These are phyloP conservation scores for Thamnaconus septentrionalis DNA, from an alignment of 2,113 vertebrate genomes.

Conservation along the genomic window DNA sequence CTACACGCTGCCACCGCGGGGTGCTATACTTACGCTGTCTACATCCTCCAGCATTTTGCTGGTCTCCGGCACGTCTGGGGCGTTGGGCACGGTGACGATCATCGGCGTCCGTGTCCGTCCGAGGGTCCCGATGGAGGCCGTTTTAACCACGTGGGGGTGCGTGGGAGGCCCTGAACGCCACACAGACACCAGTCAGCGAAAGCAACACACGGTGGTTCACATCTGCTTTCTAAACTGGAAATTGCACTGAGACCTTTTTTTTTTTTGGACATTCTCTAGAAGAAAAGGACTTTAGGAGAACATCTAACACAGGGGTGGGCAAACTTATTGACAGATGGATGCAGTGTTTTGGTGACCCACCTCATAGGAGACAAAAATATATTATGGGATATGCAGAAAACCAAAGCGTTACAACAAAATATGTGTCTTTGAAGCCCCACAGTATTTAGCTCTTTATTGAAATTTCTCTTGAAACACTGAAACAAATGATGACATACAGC, in stretches of 20 bases:
- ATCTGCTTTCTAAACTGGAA: too few species aligned
- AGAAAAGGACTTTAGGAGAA: too few species aligned
- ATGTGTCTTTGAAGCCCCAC: too few species aligned
- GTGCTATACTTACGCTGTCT: constrained; percentile 86
- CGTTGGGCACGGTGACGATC: constrained; percentile 91
- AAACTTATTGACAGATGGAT: not conserved
- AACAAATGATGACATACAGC: too few species aligned
- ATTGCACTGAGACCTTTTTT: not conserved
- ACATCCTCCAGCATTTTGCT: constrained; percentile 93
- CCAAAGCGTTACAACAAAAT: too few species aligned
- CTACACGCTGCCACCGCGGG: constrained; percentile 13
- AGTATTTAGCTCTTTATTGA: too few species aligned
- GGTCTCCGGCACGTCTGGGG: constrained; percentile 90
- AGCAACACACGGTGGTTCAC: not conserved
- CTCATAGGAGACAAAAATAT: too few species aligned
- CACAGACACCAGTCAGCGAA: constrained; percentile 13
- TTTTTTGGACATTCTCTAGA: not conserved
- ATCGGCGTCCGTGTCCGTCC: constrained; percentile 91
- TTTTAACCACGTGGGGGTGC: constrained; percentile 89
- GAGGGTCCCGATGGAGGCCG: constrained; percentile 92
- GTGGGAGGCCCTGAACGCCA: constrained; percentile 75
- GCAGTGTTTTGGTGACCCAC: too few species aligned
- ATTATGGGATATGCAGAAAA: too few species aligned
- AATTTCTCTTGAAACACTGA: too few species aligned
- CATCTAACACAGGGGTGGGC: too few species aligned